Evolutionary conservation across 2,888 invertebrate species (phyloP).

Genomic region (Glaucopsyche alexis): DNA sequence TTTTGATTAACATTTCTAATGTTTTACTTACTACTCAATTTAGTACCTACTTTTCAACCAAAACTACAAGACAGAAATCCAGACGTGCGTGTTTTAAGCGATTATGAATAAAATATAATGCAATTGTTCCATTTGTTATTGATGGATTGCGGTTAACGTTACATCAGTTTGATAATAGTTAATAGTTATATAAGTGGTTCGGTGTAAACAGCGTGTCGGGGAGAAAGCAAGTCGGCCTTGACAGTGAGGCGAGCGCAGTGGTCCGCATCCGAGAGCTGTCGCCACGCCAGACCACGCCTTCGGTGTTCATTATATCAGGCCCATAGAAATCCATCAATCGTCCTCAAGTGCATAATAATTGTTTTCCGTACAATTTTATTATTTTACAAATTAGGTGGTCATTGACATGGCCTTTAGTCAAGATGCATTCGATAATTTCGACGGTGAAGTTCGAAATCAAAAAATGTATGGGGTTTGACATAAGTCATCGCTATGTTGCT

Average conservation of each 20-base stretch:
- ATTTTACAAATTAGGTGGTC: too few relatives aligned
- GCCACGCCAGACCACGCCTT: background rate
- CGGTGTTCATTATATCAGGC: background rate
- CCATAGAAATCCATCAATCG: background rate
- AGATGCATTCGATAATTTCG: too few relatives aligned
- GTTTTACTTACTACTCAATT: too few relatives aligned
- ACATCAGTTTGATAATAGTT: constrained; percentile 52
- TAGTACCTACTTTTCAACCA: too few relatives aligned
- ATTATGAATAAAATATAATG: background rate
- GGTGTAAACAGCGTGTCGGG: constrained; percentile 56
- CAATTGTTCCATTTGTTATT: constrained; percentile 15
- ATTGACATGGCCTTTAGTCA: too few relatives aligned
- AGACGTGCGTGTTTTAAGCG: background rate
- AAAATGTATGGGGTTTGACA: too few relatives aligned
- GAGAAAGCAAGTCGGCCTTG: constrained; percentile 76
- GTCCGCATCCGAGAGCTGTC: constrained; percentile 45
- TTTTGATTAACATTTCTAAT: too few relatives aligned
- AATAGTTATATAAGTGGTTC: constrained; percentile 43
- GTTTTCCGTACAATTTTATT: too few relatives aligned
- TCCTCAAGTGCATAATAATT: too few relatives aligned
- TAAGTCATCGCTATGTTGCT: too few relatives aligned
- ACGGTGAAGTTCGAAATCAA: too few relatives aligned
- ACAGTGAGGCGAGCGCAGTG: constrained; percentile 66
- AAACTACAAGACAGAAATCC: background rate
- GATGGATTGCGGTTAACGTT: constrained; percentile 39